Evolutionary conservation across 2,797 vertebrate genomes (phyloP).

Genomic region (Tangara arthus): DNA sequence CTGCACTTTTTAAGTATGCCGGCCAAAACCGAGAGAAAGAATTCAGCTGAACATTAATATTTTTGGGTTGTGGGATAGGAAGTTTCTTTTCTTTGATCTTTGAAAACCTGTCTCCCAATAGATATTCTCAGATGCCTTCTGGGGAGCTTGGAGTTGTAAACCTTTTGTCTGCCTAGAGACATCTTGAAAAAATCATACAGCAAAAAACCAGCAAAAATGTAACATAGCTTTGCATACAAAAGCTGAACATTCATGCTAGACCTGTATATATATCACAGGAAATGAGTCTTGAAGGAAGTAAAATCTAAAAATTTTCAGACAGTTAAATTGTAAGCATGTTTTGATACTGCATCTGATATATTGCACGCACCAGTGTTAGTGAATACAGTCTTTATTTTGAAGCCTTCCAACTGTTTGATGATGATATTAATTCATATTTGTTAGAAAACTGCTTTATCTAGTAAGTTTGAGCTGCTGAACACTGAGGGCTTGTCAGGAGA

Average conservation of each 20-base stretch:
- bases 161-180: neutral
- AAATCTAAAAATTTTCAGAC: neutral
- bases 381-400: neutral
- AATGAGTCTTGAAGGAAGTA: neutral
- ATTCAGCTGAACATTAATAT: neutral
- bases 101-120: neutral
- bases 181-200: neutral
- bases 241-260: neutral
- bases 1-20: neutral
- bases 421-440: neutral
- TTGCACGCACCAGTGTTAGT: neutral
- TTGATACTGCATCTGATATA: neutral
- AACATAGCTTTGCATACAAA: neutral
- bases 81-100: neutral
- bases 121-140: neutral
- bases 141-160: neutral
- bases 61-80: neutral
- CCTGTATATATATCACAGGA: neutral
- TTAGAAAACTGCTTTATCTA: neutral
- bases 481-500: neutral
- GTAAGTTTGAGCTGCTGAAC: neutral
- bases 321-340: neutral
- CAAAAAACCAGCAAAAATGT: neutral
- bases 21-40: neutral
- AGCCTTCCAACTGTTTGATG: neutral